phyloP scores from a whole-genome alignment of 64 coral and sea anemone species.

The Montipora cactus region DNA sequence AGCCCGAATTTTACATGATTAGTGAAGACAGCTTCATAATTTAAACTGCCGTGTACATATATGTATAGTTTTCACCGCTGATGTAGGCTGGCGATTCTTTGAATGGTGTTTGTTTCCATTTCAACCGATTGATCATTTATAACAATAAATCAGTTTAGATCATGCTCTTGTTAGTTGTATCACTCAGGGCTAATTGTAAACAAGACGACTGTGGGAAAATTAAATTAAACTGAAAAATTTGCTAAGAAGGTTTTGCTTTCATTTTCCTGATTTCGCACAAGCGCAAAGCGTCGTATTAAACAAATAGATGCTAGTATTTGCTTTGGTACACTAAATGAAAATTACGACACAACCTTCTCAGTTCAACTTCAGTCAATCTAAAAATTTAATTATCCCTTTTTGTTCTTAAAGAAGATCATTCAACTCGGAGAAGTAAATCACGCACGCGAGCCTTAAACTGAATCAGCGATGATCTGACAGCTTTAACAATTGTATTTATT shows the following conservation, averaged over 20 bases:
- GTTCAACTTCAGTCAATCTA: constrained; percentile 10
- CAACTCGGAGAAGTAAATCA: neutral
- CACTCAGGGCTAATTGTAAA: constrained; percentile 6
- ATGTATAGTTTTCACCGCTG: no score
- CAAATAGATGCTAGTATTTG: constrained; percentile 36
- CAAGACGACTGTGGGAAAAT: neutral
- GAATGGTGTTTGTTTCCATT: neutral
- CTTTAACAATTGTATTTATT: constrained; percentile 15
- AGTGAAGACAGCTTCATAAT: no score
- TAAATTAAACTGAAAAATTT: neutral
- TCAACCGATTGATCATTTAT: neutral
- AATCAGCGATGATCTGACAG: neutral
- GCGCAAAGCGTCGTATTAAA: constrained; percentile 18
- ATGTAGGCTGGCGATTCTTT: neutral
- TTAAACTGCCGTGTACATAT: no score
- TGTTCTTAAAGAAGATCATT: constrained; percentile 1
- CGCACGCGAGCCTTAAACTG: neutral
- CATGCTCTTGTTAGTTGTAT: neutral
- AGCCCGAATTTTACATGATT: no score
- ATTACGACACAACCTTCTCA: constrained; percentile 13
- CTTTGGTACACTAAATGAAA: constrained; percentile 46
- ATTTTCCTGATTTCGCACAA: neutral
- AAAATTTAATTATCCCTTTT: constrained; percentile 56
- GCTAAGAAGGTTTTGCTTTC: constrained; percentile 14
- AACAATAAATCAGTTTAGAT: constrained; percentile 14